Evolutionary conservation across 2,113 vertebrate species (phyloP).

Genomic region (Circaetus cinerascens): DNA sequence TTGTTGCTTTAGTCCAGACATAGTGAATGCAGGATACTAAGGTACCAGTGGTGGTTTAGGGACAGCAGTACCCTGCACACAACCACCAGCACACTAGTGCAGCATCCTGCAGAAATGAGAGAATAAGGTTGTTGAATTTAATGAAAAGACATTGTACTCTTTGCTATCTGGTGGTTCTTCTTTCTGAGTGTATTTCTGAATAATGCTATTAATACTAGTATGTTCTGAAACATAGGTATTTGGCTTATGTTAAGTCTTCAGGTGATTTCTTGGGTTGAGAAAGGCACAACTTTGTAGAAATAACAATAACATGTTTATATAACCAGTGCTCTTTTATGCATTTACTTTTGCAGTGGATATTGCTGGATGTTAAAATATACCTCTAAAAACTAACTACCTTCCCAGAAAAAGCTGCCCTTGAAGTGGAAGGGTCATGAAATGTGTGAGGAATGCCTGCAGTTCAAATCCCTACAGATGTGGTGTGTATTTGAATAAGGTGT

Average conservation of each 20-base stretch:
- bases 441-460: background rate
- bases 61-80: background rate
- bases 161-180: background rate
- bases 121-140: background rate
- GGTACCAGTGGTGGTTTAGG: too few relatives aligned
- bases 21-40: fast-evolving
- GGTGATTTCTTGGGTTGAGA: background rate
- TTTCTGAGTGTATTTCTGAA: background rate
- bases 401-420: background rate
- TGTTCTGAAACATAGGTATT: background rate
- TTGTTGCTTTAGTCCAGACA: fast-evolving
- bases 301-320: too few relatives aligned
- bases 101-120: too few relatives aligned
- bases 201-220: background rate
- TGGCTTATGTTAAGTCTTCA: background rate
- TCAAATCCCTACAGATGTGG: too few relatives aligned
- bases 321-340: background rate
- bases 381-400: background rate
- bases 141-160: background rate
- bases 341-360: background rate
- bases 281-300: background rate
- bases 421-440: background rate
- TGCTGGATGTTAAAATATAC: background rate
- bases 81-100: background rate
- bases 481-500: too few relatives aligned